Base-by-base conservation (phyloP, 2,888 invertebrate genomes). In the Dendrolimus pini region DNA sequence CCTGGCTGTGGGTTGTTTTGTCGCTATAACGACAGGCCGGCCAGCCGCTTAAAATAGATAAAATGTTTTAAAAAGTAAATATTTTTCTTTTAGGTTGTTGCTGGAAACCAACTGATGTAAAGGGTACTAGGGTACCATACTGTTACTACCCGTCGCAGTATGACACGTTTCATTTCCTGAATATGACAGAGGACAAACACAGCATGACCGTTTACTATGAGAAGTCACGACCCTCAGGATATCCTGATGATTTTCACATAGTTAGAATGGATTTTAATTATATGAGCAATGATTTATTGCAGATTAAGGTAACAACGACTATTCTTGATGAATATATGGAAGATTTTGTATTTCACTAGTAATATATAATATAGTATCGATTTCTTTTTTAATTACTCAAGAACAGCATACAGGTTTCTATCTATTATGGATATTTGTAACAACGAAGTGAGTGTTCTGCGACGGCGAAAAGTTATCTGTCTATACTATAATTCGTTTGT, bases 71-170 rank as follows among this genome's bases (percentile, higher is more conserved):
- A 30, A 30, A 30, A 6, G 30, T 6, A 6, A 30, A 6, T 30
- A 6, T 30, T 30, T 30, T 30, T 18, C 18, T 64, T 54, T 0
- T 63, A 89, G 89, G 95, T 7, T 96, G 96, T 69, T 95, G 95
- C 68, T 96, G 95, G 96, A 67, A 75, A 7, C 66, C 76, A 0
- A 71, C 78, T 71, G 87, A 56, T 0, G 78, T 85, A 7, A 71
- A 92, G 12, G 89, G 93, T 65, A n/a, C n/a, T n/a, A n/a, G 30
- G 0, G 88, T 92, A 0, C 96, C 96, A 0, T 95, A 92, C 78
- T 96, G 96, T 77, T 96, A 92, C 81, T 96, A 94, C 77, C 95
- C 95, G 0, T 82, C 91, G 1, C 89, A 93, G 61, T 95, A 93
- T 83, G 88, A 87, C 56, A 91, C 93, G n/a, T 96, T 94, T 74